Base-by-base conservation (phyloP, 30 jellyfish, hydroid and myxozoan species). In the Aurelia coerulea region DNA sequence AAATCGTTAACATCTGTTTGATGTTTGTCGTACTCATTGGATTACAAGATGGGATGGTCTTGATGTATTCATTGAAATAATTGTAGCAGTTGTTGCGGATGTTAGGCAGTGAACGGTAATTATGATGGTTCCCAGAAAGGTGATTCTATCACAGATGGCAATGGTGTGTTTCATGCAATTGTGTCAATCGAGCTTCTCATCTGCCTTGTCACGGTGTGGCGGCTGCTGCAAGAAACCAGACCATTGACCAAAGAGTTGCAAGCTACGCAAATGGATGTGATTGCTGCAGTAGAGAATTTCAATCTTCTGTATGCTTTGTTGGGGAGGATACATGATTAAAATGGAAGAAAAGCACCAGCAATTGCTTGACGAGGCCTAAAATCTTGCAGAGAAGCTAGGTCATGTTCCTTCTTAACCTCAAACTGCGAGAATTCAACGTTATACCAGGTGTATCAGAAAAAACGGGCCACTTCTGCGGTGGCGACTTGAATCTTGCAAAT, bases 1-100 rank as follows among this genome's bases (percentile, higher is more conserved):
- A 7, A 31, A 73, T 46, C 78, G 72, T 23, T 63, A 37, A 19
- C 52, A 62, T 2, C 78, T 84, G 42, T 71, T 67, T 41, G 90
- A 90, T 68, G 90, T 84, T 42, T 90, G 97, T 51, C 89, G 92
- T 6, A 90, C 96, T 12, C 76, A 86, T 37, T 90, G 97, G 92
- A n/a, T 83, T 32, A 77, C 52, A 63, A 86, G 96, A 2, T 37
- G 84, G 42, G 90, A 79, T 42, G 92, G 95, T 54, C 66, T 90
- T 4, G 83, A 79, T 29, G 77, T 54, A 23, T 78, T 90, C 65
- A 60, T 60, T 3, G 88, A 78, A 59, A 51, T 90, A n/a, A 62
- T 65, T 84, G 50, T n/a, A 9, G 85, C 89, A 14, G 83, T 83
- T 62, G 81, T 69, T n/a, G 83, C 63, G 13, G 50, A 86, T 69